phyloP scores from a whole-genome alignment of 2,113 vertebrate species.

The Sciurus niger region DNA sequence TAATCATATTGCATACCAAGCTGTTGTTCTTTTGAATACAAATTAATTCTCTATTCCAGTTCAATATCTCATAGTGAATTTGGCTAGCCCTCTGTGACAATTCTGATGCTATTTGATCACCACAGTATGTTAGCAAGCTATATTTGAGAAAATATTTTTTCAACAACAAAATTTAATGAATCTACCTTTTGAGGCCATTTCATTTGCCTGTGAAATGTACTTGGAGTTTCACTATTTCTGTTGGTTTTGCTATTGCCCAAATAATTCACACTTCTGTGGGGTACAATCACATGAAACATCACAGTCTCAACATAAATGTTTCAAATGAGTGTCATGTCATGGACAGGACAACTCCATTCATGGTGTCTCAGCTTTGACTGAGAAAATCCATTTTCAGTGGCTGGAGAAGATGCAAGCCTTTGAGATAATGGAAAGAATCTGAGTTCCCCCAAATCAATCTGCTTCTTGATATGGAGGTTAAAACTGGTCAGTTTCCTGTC shows the following conservation, averaged over 20 bases:
- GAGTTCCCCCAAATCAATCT: conserved; percentile 59
- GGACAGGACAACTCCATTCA: background rate
- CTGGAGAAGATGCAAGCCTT: background rate
- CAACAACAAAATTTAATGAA: background rate
- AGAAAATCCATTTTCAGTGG: background rate
- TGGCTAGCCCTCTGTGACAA: background rate
- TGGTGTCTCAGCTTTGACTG: background rate
- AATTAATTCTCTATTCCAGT: background rate
- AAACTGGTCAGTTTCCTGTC: conserved; percentile 29
- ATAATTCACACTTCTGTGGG: background rate
- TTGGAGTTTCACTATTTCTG: background rate
- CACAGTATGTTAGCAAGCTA: background rate
- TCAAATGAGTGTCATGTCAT: background rate
- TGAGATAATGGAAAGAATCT: background rate
- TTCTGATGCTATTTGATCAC: background rate
- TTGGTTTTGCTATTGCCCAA: background rate
- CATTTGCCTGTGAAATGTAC: background rate
- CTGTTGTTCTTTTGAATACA: background rate
- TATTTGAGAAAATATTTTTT: background rate
- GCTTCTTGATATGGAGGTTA: conserved; percentile 34
- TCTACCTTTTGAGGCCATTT: background rate
- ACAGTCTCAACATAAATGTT: background rate
- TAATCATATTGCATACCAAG: background rate
- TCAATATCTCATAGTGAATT: background rate
- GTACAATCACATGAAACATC: background rate